Base-by-base conservation (phyloP, 1,140 invertebrate species). In the Parapsyche elsis region DNA sequence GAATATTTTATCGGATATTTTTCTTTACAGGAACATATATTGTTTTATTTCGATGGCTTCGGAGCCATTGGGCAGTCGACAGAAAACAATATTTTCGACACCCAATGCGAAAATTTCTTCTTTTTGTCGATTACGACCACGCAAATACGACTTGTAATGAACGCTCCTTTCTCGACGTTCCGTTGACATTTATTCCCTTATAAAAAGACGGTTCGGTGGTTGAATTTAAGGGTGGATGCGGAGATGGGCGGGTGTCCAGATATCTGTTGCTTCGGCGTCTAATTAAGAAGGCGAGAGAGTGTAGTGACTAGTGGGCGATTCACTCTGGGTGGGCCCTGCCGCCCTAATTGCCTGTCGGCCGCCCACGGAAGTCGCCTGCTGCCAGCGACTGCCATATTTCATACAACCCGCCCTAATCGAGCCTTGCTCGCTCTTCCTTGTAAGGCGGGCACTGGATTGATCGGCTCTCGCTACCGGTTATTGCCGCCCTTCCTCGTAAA, bases 271-370 rank as follows among this genome's bases (percentile, higher is more conserved):
- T 38, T 38, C 49, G 49, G 49, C 16, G 49, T 1, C 30, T 53
- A 53, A 53, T 53, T 53, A 53, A 53, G 49, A 53, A 53, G 10
- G 49, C 49, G 49, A 53, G 12, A 10, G 10, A 53, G 16, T 14
- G 16, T 53, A 14, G 49, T 7, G 12, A 46, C 5, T 46, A 5
- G 45, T 10, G 19, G 10, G 19, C 61, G 61, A 67, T 0, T 71
- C 70, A 12, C 9, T 9, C 26, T 76, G 75, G 75, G 75, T 64
- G 75, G 75, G 53, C 75, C 16, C 49, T 21, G 45, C 21, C 75
- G 21, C 59, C 21, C 75, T 76, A 76, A 76, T 76, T 76, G 75
- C 53, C 24, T 76, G 53, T 76, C 49, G 59, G 9, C 59, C 75
- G 75, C 75, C 75, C 75, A 76, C 75, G 16, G 26, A 5, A 30